Evolutionary conservation across 2,113 vertebrate species (phyloP).

Genomic region (Cygnus buccinator): DNA sequence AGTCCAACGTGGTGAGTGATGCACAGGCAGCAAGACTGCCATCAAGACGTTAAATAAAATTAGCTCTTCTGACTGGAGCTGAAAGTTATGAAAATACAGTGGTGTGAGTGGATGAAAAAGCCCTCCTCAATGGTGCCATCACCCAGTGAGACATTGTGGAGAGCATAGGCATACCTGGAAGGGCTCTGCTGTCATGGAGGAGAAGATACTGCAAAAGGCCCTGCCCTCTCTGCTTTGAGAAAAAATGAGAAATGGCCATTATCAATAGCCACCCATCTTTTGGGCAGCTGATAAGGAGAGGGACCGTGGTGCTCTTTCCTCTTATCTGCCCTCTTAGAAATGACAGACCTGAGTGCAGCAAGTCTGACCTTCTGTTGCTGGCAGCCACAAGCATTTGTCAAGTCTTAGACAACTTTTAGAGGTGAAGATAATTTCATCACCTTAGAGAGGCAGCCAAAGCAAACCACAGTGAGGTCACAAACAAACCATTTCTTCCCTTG

Average conservation of each 20-base stretch:
- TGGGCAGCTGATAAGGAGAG: neutral
- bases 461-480: neutral
- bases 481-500: neutral
- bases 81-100: neutral
- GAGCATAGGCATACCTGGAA: neutral
- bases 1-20: neutral
- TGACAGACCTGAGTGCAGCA: neutral
- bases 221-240: neutral
- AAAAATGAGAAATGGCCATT: neutral
- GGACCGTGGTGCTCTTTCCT: accelerated
- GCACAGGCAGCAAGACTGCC: neutral
- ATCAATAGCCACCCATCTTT: neutral
- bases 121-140: neutral
- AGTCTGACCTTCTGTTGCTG: neutral
- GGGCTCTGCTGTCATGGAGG: neutral
- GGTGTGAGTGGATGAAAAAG: neutral
- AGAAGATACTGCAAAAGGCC: neutral
- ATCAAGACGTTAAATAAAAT: neutral
- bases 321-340: neutral
- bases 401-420: neutral
- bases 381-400: neutral
- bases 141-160: neutral
- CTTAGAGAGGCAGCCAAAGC: neutral
- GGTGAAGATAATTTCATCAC: neutral
- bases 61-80: neutral